These are phyloP conservation scores for Ostrea denselamellosa DNA, from an alignment of 1,140 invertebrate species.

Conservation along the genomic window DNA sequence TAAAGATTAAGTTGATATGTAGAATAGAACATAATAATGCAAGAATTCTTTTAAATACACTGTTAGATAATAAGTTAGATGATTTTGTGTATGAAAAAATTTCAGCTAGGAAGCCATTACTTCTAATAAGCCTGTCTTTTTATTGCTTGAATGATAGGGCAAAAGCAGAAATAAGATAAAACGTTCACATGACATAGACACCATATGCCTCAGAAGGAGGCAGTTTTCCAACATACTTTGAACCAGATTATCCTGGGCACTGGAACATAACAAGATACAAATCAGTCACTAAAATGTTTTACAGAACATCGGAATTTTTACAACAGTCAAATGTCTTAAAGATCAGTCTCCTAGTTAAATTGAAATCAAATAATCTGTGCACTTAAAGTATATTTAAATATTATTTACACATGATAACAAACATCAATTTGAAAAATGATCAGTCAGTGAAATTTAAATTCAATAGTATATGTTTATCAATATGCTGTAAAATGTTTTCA, in stretches of 20 bases:
- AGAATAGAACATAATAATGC: neutral
- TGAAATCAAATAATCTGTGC: neutral
- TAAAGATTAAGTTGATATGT: neutral
- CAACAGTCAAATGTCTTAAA: neutral
- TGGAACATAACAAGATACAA: slow-evolving; percentile 56
- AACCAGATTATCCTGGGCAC: slow-evolving; percentile 71
- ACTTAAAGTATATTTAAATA: too few species aligned
- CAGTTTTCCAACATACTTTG: slow-evolving; percentile 61
- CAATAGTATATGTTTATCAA: too few species aligned
- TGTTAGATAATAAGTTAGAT: neutral
- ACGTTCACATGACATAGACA: neutral
- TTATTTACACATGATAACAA: too few species aligned
- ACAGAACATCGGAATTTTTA: neutral
- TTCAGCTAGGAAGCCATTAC: neutral
- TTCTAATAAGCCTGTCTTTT: neutral
- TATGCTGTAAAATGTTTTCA: too few species aligned
- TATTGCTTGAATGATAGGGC: neutral
- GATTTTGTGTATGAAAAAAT: neutral
- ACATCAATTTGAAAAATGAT: too few species aligned
- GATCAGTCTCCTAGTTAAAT: neutral
- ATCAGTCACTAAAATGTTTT: neutral
- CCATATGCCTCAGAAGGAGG: neutral
- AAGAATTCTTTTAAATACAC: neutral
- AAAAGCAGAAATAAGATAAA: slow-evolving; percentile 6
- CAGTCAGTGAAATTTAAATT: too few species aligned